phyloP scores from a whole-genome alignment of 2,113 vertebrate species.

The Crotalus tigris region DNA sequence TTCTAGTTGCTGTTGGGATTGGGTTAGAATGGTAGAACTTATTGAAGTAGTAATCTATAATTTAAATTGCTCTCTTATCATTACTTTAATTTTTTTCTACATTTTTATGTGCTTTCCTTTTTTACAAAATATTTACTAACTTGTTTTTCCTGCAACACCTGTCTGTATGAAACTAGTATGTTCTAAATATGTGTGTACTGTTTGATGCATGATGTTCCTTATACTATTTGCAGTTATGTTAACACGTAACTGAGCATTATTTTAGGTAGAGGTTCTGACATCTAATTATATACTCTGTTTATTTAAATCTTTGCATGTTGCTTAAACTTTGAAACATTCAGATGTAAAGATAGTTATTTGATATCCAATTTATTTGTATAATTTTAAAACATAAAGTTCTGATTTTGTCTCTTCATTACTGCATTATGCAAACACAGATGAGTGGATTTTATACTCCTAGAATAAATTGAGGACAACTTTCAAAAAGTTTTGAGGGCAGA shows the following conservation, averaged over 20 bases:
- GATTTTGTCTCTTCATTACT: not conserved
- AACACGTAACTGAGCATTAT: conserved; percentile 17
- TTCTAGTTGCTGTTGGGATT: not conserved
- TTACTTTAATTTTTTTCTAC: conserved; percentile 28
- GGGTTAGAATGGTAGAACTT: conserved; percentile 3
- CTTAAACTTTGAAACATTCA: conserved; percentile 38
- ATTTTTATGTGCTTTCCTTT: conserved; percentile 22
- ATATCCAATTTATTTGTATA: conserved; percentile 38
- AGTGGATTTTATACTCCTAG: not conserved
- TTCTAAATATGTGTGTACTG: conserved; percentile 28
- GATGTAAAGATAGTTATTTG: conserved; percentile 46
- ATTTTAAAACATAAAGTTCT: conserved; percentile 31
- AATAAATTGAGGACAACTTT: not conserved
- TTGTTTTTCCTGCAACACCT: conserved; percentile 34
- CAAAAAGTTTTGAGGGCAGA: not conserved
- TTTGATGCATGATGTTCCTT: conserved; percentile 50
- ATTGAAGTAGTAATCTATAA: conserved; percentile 45
- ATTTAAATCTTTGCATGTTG: conserved; percentile 56
- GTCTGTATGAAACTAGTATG: conserved; percentile 31
- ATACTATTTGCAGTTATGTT: conserved; percentile 15
- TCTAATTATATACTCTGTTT: conserved; percentile 28
- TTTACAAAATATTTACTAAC: conserved; percentile 31
- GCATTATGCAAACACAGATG: not conserved
- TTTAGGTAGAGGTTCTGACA: conserved; percentile 17
- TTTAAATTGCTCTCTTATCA: conserved; percentile 3